Evolutionary conservation across 2,888 invertebrate genomes (phyloP), one percentile per base, ranked within the genome.

Genomic region (Shargacucullia verbasci): DNA sequence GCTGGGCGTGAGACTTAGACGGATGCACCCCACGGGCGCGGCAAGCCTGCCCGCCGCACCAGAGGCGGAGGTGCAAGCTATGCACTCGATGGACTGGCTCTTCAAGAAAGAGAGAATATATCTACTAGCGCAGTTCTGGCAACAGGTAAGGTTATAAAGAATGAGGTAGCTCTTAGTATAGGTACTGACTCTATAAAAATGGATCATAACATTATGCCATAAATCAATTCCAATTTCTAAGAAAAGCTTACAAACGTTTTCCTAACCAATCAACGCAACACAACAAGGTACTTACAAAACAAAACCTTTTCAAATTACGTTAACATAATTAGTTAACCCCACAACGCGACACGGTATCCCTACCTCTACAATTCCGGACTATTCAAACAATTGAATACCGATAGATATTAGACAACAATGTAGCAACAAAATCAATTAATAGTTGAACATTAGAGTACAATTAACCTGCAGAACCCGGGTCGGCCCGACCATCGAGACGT

Each of bases 31-130:
- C 89, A 96, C 96, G 94, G 95, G 94, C 90, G 95, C 96, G 88
- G 94, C 95, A 92, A 95, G 94, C 90, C 95, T 96, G 95, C 96
- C 97, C 95, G 96, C 96, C 95, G 96, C 96, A 94, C 96, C 95
- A 87, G 97, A 97, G 95, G 97, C 97, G 96, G 98, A 98, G 96
- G 96, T 97, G 95, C 97, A 97, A 96, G 96, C 97, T 94, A 97
- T 98, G 96, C 98, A 98, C 96, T 97, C 98, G 90, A 98, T 98
- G 98, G 98, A 98, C 96, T 98, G 98, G 98, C 96, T 98, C 92
- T 98, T 98, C 96, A 98, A 98, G 96, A 98, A 98, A 95, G 98
- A 98, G 95, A 95, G 97, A 95, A 98, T 98, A 95, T 98, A 98
- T 95, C 95, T 98, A 90, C 96, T 98, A 90, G 98, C 98, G 89